phyloP scores from a whole-genome alignment of 2,797 vertebrate species.

The Tarsius wallacei region DNA sequence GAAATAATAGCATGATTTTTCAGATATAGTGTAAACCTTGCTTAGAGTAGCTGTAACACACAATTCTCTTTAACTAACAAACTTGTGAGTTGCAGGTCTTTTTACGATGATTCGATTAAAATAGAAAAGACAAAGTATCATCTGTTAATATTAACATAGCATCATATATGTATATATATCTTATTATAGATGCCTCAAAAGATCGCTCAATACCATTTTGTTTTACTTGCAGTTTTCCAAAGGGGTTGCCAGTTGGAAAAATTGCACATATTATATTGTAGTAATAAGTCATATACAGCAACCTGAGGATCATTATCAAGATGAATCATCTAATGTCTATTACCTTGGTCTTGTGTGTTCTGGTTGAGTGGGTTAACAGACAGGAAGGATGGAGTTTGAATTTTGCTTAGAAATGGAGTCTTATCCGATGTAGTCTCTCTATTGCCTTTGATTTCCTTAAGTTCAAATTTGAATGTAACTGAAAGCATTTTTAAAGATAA shows the following conservation, averaged over 20 bases:
- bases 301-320: neutral
- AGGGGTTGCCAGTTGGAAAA: slow-evolving; percentile 30
- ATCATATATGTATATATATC: neutral
- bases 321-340: neutral
- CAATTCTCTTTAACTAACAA: neutral
- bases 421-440: slow-evolving; percentile 7
- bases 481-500: slow-evolving; percentile 44
- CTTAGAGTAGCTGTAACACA: neutral
- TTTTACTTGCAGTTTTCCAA: slow-evolving; percentile 48
- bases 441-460: slow-evolving; percentile 66
- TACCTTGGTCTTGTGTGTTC: slow-evolving; percentile 55
- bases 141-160: neutral
- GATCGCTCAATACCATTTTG: neutral
- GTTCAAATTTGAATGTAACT: slow-evolving; percentile 65
- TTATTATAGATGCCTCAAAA: slow-evolving; percentile 39
- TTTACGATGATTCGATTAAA: slow-evolving; percentile 50
- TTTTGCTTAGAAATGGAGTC: slow-evolving; percentile 46
- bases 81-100: neutral
- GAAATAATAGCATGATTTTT: slow-evolving; percentile 56
- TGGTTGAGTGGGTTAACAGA: neutral
- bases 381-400: neutral
- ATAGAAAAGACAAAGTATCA: neutral
- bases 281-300: slow-evolving; percentile 7
- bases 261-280: neutral
- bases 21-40: neutral